These are phyloP conservation scores for Pectinophora gossypiella DNA, from an alignment of 1,140 invertebrate genomes.

Conservation along the genomic window DNA sequence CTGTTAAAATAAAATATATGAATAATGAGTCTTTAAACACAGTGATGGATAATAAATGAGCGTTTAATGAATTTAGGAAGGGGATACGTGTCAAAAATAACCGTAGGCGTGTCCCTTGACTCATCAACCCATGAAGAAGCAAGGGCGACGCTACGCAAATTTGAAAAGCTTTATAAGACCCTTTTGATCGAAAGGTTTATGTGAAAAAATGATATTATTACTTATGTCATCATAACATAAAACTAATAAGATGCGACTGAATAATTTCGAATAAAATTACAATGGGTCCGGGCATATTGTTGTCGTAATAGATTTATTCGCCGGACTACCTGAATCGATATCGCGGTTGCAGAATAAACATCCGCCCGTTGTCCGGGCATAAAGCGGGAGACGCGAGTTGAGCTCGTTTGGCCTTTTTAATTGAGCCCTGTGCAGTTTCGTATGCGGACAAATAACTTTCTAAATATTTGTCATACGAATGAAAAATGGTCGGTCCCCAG, in stretches of 20 bases:
- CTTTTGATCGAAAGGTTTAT: slow-evolving; percentile 34
- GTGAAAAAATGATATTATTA: slow-evolving; percentile 24
- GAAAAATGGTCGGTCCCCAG: slow-evolving; percentile 60
- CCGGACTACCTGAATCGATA: slow-evolving; percentile 59
- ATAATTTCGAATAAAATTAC: slow-evolving; percentile 38
- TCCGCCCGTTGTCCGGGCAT: slow-evolving; percentile 44
- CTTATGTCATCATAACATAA: slow-evolving; percentile 37
- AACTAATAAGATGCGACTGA: slow-evolving; percentile 40
- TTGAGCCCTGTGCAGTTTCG: slow-evolving; percentile 45
- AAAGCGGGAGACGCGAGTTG: slow-evolving; percentile 37
- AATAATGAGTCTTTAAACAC: slow-evolving; percentile 28
- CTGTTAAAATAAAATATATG: slow-evolving; percentile 3
- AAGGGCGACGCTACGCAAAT: slow-evolving; percentile 36
- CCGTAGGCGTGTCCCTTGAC: slow-evolving; percentile 42
- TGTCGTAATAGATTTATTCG: slow-evolving; percentile 59
- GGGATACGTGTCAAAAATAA: slow-evolving; percentile 22
- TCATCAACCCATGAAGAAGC: slow-evolving; percentile 34
- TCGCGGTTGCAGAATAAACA: slow-evolving; percentile 58
- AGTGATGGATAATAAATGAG: slow-evolving; percentile 56
- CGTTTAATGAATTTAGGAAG: slow-evolving; percentile 51
- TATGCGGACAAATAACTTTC: slow-evolving; percentile 68
- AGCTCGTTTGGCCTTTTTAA: slow-evolving; percentile 40
- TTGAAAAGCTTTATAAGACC: slow-evolving; percentile 46
- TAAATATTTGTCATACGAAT: slow-evolving; percentile 71
- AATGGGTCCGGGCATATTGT: slow-evolving; percentile 38